Evolutionary conservation across 2,113 vertebrate genomes (phyloP), one percentile per base, ranked within the genome.

Genomic region (Donacobius atricapilla): DNA sequence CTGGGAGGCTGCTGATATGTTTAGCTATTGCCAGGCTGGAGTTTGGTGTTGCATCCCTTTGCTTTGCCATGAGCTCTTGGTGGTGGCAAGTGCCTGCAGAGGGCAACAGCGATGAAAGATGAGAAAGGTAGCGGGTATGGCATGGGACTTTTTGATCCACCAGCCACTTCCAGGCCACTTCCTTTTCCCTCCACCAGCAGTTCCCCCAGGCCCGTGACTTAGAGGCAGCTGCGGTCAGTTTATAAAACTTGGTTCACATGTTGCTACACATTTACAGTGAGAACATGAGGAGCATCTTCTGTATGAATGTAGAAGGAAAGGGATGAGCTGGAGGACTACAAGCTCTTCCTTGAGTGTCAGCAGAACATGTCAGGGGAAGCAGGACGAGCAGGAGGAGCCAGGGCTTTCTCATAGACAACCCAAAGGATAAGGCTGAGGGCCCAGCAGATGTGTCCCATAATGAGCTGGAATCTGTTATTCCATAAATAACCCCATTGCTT

Each of bases 401-500:
- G 28, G 11, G 22, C 15, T 89, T 84, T 87, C 53, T 44, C 33
- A 48, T 25, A 79, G 28, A 48, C 9, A 68, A 40, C 28, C 61
- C 1, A 0, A 42, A 24, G 37, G 28, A 33, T 13, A 21, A 73
- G 53, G 56, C 40, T 51, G 60, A 30, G 14, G 30, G 31, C 40
- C 86, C 39, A 45, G 39, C n/a, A 66, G 54, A 58, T 7, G 0
- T 39, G 39, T 10, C 39, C 15, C 20, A 4, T 54, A 84, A 61
- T 7, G 15, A 85, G 33, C 79, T 72, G 63, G 72, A 76, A 94
- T 78, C 13, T 73, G 30, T n/a, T 73, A 1, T 42, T 68, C 71
- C 86, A 69, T 92, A 94, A 96, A 90, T 92, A 96, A 94, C 20
- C 45, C 30, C 40, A 58, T 78, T 70, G 51, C 73, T 94, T 94